These are phyloP conservation scores for Corella eumyota DNA, from an alignment of 23 tunicate species.

Conservation along the genomic window DNA sequence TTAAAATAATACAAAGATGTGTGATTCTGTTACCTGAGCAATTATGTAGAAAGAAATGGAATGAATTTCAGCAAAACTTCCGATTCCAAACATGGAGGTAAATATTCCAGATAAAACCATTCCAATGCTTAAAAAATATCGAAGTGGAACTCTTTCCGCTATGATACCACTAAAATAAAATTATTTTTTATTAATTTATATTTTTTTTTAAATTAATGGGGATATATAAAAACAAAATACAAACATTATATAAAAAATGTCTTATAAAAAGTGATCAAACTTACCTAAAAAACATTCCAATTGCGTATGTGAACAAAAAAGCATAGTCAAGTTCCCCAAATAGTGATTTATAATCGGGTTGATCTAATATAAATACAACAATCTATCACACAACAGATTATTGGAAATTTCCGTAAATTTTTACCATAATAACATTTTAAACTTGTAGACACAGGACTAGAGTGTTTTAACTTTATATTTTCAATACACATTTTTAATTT, in stretches of 20 bases:
- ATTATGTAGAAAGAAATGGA: constrained; percentile 47
- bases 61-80: constrained; percentile 57
- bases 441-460: neutral
- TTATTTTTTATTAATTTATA: neutral
- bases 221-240: neutral
- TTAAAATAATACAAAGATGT: neutral
- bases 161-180: constrained; percentile 53
- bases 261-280: neutral
- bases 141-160: constrained; percentile 69
- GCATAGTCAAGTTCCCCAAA: constrained; percentile 92
- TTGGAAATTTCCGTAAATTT: too few relatives aligned
- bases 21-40: constrained; percentile 43
- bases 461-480: neutral
- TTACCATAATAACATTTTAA: too few relatives aligned
- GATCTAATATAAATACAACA: too few relatives aligned
- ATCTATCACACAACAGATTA: too few relatives aligned
- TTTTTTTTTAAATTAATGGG: neutral
- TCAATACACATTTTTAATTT: constrained; percentile 1
- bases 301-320: constrained; percentile 72
- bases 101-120: constrained; percentile 80
- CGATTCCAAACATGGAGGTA: constrained; percentile 83
- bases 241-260: too few relatives aligned
- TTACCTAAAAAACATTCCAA: constrained; percentile 91
- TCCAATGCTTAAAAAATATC: constrained; percentile 71
- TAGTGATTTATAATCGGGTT: constrained; percentile 41